Conservation (phyloP, 37 sponge, comb jelly and placozoan genomes). For the Cladorhizidae sp. region DNA sequence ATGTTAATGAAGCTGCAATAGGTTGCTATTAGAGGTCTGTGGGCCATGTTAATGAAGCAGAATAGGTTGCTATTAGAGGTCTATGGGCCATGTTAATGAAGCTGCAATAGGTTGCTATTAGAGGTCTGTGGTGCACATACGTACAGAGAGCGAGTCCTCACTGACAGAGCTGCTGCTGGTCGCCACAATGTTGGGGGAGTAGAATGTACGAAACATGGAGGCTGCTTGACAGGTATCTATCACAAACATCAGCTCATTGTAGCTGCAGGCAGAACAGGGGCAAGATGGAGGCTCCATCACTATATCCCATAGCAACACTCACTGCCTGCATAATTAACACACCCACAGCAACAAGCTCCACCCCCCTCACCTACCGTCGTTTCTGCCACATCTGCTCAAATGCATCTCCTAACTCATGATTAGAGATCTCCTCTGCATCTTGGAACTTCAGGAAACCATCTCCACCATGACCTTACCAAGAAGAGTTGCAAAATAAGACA, state of each 20-base stretch:
- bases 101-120: too few species aligned
- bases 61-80: too few species aligned
- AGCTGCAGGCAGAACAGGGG: slow-evolving; percentile 65
- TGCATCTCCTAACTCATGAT: slow-evolving; percentile 84
- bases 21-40: too few species aligned
- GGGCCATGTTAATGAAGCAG: too few species aligned
- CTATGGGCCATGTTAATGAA: too few species aligned
- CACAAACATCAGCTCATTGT: slow-evolving; percentile 88
- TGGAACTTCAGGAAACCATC: slow-evolving; percentile 96
- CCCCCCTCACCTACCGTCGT: slow-evolving; percentile 50
- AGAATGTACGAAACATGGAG: slow-evolving; percentile 83
- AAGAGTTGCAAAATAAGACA: too few species aligned
- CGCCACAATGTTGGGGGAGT: slow-evolving; percentile 94
- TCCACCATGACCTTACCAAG: slow-evolving; percentile 98
- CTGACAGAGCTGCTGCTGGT: slow-evolving; percentile 77
- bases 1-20: too few species aligned
- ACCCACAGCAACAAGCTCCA: neutral
- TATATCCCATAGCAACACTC: neutral
- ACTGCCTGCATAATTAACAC: too few species aligned
- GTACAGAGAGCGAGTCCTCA: slow-evolving; percentile 83
- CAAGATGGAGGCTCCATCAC: neutral
- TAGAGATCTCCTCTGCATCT: slow-evolving; percentile 93
- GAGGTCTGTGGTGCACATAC: neutral
- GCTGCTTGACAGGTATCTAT: slow-evolving; percentile 96
- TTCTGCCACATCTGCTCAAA: slow-evolving; percentile 99